These are phyloP conservation scores for Eilema caniola DNA, from an alignment of 2,888 invertebrate genomes.

Conservation along the genomic window DNA sequence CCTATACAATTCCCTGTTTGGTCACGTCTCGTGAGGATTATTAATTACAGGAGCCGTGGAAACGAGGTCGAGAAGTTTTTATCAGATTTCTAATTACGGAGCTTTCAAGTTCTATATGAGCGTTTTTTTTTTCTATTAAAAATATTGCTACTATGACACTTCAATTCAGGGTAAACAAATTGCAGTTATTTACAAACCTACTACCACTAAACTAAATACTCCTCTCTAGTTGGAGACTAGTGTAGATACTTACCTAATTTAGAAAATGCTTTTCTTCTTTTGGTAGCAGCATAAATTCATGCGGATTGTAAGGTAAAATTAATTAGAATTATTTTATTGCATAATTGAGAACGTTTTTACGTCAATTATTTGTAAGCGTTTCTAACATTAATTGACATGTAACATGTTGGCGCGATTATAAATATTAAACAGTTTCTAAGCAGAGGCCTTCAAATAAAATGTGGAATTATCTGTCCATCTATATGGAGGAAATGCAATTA, in stretches of 20 bases:
- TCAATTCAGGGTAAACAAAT: constrained; percentile 62
- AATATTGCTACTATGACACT: constrained; percentile 59
- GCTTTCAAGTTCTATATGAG: constrained; percentile 47
- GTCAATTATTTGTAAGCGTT: constrained; percentile 75
- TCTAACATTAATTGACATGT: constrained; percentile 79
- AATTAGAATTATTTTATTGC: constrained; percentile 72
- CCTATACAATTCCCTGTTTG: constrained; percentile 69
- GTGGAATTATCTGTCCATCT: constrained; percentile 57
- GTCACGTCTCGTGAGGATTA: constrained; percentile 66
- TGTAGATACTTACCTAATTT: constrained; percentile 16
- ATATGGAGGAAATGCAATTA: constrained; percentile 82
- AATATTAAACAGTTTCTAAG: constrained; percentile 68
- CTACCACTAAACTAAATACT: too few species aligned
- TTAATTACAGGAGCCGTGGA: constrained; percentile 70
- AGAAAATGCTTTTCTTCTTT: constrained; percentile 65
- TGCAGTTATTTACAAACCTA: constrained; percentile 17
- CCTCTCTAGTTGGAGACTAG: too few species aligned
- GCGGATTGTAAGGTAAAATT: constrained; percentile 58
- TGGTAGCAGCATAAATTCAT: constrained; percentile 57
- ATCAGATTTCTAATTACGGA: constrained; percentile 66
- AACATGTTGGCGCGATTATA: constrained; percentile 71
- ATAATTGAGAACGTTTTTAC: constrained; percentile 74
- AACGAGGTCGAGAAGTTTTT: constrained; percentile 68
- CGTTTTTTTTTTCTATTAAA: constrained; percentile 36
- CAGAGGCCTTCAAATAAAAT: constrained; percentile 46